Evolutionary conservation across 2,797 vertebrate genomes (phyloP), one percentile per base, ranked within the genome.

Genomic region (Nannoperca australis): DNA sequence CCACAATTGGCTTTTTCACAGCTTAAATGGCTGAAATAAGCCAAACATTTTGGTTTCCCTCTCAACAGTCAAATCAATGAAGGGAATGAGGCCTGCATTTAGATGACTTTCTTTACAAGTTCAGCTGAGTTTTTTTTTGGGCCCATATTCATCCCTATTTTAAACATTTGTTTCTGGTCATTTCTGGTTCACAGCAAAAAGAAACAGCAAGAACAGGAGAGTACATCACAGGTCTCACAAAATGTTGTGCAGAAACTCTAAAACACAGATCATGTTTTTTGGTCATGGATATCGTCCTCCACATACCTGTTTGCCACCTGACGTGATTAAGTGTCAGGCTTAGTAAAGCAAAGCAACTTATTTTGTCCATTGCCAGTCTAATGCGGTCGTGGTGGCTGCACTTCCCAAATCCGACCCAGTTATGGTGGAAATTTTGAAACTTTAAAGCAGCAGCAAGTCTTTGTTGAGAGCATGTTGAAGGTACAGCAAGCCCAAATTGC

Each of bases 1-100:
- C 94, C 94, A 96, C 96, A 96, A 95, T 95, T 94, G 94, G 94
- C 94, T 96, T 94, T 96, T 94, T 94, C 94, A 92, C 94, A 95
- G 95, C 96, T 89, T 98, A 97, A 99, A 97, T 97, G 96, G 96
- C 96, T 98, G 61, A 97, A 97, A 97, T 95, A 97, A 97, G 95
- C 95, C 95, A 98, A 98, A 98, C 96, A 97, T 98, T 98, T 97
- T 97, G 94, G 95, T 97, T 97, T 97, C 95, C 94, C 92, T 95
- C 83, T 88, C 91, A 93, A 95, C 93, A 79, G 89, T 88, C 85
- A 81, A 95, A 98, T 99, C 97, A 97, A 98, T 99, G 93, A 85
- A 81, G 91, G 93, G 96, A 94, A 94, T 95, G 95, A 95, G 80
- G 85, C 73, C 82, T 95, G 96, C 96, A 97, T 97, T 95, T 95